Percentiles rank a stretch among this genome's conserved stretches.
These are phyloP conservation scores for Siphonodentalium dalli DNA, from an alignment of 2,888 invertebrate species.

Conservation along the genomic window DNA sequence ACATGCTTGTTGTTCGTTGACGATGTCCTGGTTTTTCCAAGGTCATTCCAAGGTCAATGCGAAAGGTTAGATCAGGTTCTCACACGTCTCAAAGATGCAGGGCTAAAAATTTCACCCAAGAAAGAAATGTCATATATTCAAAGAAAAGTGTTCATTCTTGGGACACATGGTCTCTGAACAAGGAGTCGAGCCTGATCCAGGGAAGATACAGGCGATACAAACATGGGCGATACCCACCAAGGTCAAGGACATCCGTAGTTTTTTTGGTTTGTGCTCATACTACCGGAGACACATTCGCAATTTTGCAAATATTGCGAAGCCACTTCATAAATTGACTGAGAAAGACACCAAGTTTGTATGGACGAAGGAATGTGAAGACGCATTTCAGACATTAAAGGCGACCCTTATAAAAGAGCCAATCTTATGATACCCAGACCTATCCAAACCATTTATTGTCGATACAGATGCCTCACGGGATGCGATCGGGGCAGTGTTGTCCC, in stretches of 20 bases:
- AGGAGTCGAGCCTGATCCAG: slow-evolving; percentile 8
- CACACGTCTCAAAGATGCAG: slow-evolving; percentile 3
- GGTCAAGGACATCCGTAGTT: slow-evolving; percentile 9
- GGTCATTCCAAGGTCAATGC: slow-evolving; percentile 13
- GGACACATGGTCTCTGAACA: slow-evolving; percentile 23
- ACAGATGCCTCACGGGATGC: slow-evolving; percentile 1
- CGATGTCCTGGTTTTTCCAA: slow-evolving; percentile 15
- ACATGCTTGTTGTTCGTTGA: slow-evolving; percentile 10
- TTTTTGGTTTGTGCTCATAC: not conserved
- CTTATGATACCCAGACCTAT: not conserved
- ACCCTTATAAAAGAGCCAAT: slow-evolving; percentile 2
- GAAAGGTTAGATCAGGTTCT: not conserved
- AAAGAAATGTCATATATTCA: slow-evolving; percentile 15
- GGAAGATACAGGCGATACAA: slow-evolving; percentile 4
- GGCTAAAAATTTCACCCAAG: slow-evolving; percentile 10
- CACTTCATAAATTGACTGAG: slow-evolving; percentile 1
- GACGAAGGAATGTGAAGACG: not conserved
- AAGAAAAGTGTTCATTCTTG: slow-evolving; percentile 11
- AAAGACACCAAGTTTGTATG: not conserved
- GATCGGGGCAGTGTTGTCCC: slow-evolving; percentile 11
- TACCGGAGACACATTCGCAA: not conserved
- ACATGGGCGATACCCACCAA: slow-evolving; percentile 7
- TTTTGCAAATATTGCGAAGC: slow-evolving; percentile 1
- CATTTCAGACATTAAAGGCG: slow-evolving; percentile 7
- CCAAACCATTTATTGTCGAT: slow-evolving; percentile 3